Percentiles rank a stretch among this genome's conserved stretches.
These are phyloP conservation scores for Belonocnema kinseyi DNA, from an alignment of 1,140 invertebrate species.

Conservation along the genomic window DNA sequence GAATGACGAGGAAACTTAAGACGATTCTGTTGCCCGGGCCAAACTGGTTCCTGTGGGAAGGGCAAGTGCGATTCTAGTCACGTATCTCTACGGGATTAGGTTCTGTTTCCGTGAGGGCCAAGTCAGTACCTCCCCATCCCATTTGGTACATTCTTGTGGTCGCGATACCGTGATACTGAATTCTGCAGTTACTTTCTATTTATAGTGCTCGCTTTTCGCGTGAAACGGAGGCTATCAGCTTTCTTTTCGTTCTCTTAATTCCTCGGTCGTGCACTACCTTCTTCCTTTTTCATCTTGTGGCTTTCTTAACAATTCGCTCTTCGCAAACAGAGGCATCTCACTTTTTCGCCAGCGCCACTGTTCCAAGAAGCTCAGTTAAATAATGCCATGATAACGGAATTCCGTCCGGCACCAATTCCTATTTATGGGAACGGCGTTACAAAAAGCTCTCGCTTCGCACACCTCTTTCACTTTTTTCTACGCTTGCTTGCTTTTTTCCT, in stretches of 20 bases:
- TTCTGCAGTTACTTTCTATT: slow-evolving; percentile 28
- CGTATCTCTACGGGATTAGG: slow-evolving; percentile 67
- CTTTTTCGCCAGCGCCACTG: slow-evolving; percentile 16
- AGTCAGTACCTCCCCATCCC: slow-evolving; percentile 44
- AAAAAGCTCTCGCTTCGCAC: slow-evolving; percentile 25
- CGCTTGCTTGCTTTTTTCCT: not conserved
- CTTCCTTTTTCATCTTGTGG: slow-evolving; percentile 10
- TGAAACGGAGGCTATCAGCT: slow-evolving; percentile 4
- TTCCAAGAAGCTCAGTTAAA: slow-evolving; percentile 37
- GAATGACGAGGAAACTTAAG: slow-evolving; percentile 30
- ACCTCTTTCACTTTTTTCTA: not conserved
- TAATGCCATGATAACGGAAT: slow-evolving; percentile 45
- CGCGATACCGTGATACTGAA: slow-evolving; percentile 35
- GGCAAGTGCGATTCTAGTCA: slow-evolving; percentile 60
- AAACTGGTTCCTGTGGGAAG: slow-evolving; percentile 43
- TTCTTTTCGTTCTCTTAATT: slow-evolving; percentile 11
- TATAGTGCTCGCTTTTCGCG: slow-evolving; percentile 4
- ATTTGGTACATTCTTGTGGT: not conserved
- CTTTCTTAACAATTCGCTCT: slow-evolving; percentile 18
- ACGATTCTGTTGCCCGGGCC: slow-evolving; percentile 39
- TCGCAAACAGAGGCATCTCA: not conserved
- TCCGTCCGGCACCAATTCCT: slow-evolving; percentile 38
- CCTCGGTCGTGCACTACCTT: not conserved
- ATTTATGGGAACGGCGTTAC: slow-evolving; percentile 40
- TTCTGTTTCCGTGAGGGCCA: slow-evolving; percentile 64